Evolutionary conservation across 2,888 invertebrate species (phyloP), one percentile per base, ranked within the genome.

Genomic region (Ariolimax columbianus): DNA sequence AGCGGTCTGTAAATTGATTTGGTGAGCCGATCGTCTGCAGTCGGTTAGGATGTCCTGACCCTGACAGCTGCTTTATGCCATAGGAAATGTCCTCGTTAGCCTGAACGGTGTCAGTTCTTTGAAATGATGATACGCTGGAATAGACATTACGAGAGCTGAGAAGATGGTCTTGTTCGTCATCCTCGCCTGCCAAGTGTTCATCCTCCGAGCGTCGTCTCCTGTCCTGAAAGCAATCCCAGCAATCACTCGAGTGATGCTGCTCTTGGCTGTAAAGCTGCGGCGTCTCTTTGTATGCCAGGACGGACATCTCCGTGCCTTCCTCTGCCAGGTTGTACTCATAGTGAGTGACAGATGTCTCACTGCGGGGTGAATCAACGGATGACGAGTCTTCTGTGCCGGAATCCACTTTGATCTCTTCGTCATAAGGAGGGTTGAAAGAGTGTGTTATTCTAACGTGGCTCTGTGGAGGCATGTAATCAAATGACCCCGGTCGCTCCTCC

Each of bases 301-400:
- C 40, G 38, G 26, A 11, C 78, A 78, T 78, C 43, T 78, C 78
- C 14, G 86, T 87, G 63, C 73, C 84, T 26, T 79, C 78, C 3
- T 75, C 73, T 6, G 73, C 30, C 23, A 85, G 66, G 30, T 83
- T 77, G 70, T 86, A 79, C 26, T 86, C 84, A 78, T 87, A 87
- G 2, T 85, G 81, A 6, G 83, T 84, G 7, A 88, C 88, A 30
- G 90, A 90, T 30, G 87, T 84, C 78, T 90, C 91, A 87, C 91
- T 91, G 19, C 91, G 89, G 2, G 92, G 91, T 0, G 92, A 92
- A 72, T 91, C 91, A 26, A 92, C 81, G 38, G 91, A 91, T 19
- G 88, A 89, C 3, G 55, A 55, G 43, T 88, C 89, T 38, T 91
- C 91, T 1, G 78, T 79, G 38, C 78, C 78, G 3, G 91, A 90